Conservation (phyloP, 1,140 invertebrate species). For the Rhynchophorus ferrugineus region DNA sequence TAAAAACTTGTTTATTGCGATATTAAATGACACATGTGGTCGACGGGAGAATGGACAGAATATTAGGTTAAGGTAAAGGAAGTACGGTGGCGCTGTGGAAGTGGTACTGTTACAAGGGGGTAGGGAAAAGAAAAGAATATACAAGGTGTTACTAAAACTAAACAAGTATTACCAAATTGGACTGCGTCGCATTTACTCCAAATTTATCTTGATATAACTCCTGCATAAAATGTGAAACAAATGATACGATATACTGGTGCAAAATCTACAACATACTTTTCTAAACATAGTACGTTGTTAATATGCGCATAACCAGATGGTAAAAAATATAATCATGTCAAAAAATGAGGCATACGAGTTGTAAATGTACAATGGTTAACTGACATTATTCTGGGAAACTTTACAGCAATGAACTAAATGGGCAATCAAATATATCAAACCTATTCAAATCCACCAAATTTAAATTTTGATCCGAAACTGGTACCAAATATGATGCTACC, state of each 20-base stretch:
- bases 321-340: constrained; percentile 78
- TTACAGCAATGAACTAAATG: constrained; percentile 69
- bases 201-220: constrained; percentile 68
- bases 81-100: too few relatives aligned
- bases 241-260: constrained; percentile 86
- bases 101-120: too few relatives aligned
- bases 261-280: constrained; percentile 66
- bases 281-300: constrained; percentile 64
- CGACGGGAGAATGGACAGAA: too few relatives aligned
- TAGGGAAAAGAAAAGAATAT: too few relatives aligned
- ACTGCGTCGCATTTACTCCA: constrained; percentile 85
- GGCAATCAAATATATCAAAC: constrained; percentile 83
- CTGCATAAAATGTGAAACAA: constrained; percentile 61
- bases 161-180: constrained; percentile 77
- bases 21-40: too few relatives aligned
- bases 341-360: constrained; percentile 79
- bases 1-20: too few relatives aligned
- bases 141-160: constrained; percentile 76
- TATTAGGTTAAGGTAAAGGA: too few relatives aligned
- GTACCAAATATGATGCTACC: constrained; percentile 90
- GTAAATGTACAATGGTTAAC: constrained; percentile 92
- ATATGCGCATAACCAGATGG: constrained; percentile 75
- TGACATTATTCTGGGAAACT: constrained; percentile 85
- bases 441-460: constrained; percentile 67
- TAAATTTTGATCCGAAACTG: constrained; percentile 77